Base-by-base conservation (phyloP, 2,113 vertebrate species). In the Trogon surrucura region DNA sequence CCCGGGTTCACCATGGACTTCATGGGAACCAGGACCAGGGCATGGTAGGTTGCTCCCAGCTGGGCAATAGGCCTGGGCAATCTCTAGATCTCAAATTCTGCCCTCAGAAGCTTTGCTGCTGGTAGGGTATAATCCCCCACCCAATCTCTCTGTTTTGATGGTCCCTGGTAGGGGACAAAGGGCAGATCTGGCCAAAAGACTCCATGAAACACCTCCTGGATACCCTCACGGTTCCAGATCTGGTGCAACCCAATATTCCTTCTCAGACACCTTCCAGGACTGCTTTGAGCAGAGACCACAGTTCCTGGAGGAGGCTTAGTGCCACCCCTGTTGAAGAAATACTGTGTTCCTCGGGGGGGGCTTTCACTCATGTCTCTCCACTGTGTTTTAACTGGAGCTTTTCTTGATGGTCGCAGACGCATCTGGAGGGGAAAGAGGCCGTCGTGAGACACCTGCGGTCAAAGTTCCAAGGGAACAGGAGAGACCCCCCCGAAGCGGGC, bases 401-500 rank as follows among this genome's bases (percentile, higher is more conserved):
- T 93, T 86, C 61, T 92, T 81, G 7, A 50, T 62, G 57, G 23
- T 69, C 2, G 1, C 91, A 96, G 96, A 72, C 48, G 1, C 69
- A 74, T 51, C 57, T 81, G 88, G 83, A 94, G 20, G 86, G 77
- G 20, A 96, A 77, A 80, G 93, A 91, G 0, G 50, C 85, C 0
- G 3, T 89, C 53, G 77, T 94, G 91, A 92, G n/a, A 25, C 88
- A 89, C 62, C 88, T 95, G 7, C 65, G 1, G 70, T 88, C 96
- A 57, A 96, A 96, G 91, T 60, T 97, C 57, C 91, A 91, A 21
- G 88, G 61, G 45, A 83, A 69, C 45, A 92, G 70, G 73, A 70
- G 71, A 29, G 86, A 91, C 17, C 41, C 17, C 47, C 29, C 61
- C 0, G 0, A 60, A 64, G 60, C 0, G 0, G 60, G 62, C 3